Evolutionary conservation across 2,888 invertebrate species (phyloP).

Genomic region (Epinotia nisella): DNA sequence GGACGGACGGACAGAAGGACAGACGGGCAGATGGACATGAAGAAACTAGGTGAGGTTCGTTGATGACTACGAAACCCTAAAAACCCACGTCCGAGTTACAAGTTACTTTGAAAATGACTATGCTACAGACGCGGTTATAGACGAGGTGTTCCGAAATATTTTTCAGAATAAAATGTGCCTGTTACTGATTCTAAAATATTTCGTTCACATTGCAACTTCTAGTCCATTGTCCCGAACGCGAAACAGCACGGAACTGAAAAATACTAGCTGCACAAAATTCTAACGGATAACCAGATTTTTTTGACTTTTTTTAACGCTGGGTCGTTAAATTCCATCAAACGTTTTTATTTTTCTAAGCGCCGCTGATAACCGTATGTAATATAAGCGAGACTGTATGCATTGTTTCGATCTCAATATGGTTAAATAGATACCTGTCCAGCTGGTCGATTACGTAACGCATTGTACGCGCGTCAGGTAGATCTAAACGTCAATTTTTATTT

Average conservation of each 20-base stretch:
- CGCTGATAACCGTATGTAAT: background rate
- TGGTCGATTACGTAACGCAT: no score
- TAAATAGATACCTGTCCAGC: no score
- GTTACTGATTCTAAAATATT: conserved; percentile 6
- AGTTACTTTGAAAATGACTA: no score
- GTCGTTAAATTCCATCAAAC: conserved; percentile 7
- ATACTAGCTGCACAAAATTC: conserved; percentile 23
- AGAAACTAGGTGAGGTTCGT: no score
- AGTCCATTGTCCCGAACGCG: conserved; percentile 14
- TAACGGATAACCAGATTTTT: conserved; percentile 20
- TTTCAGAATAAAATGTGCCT: background rate
- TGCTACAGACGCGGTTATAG: no score
- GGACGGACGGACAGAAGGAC: no score
- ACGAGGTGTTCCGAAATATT: no score
- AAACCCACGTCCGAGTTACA: no score
- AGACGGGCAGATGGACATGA: no score
- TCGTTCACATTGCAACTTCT: background rate
- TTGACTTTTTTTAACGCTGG: conserved; percentile 4
- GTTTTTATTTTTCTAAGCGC: conserved; percentile 13
- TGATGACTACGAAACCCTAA: no score
- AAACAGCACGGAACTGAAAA: conserved; percentile 21
- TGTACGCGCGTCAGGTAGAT: no score
- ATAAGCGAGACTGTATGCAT: background rate
- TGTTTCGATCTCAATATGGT: background rate
- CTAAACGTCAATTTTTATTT: no score